Evolutionary conservation across 1,140 invertebrate genomes (phyloP).

Genomic region (Cotesia glomerata): DNA sequence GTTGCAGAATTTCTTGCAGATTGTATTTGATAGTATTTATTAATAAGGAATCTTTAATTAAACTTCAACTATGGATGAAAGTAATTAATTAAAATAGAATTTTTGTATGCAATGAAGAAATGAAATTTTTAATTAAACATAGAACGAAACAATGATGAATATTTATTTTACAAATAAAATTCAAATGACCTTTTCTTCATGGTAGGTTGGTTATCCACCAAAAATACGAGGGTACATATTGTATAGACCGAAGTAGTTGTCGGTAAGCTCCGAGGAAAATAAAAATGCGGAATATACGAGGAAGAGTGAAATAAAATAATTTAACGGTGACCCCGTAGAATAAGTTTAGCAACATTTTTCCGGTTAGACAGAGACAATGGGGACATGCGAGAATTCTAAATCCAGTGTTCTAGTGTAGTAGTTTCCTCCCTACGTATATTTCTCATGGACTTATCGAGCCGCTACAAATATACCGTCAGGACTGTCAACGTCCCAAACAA

Average conservation of each 20-base stretch:
- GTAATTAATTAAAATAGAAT: too few relatives aligned
- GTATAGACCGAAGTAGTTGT: background rate
- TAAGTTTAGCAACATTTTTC: slow-evolving; percentile 14
- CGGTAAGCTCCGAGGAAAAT: background rate
- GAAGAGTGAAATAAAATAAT: background rate
- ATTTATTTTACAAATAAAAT: too few relatives aligned
- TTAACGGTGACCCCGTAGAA: background rate
- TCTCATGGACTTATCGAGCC: slow-evolving; percentile 19
- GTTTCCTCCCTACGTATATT: slow-evolving; percentile 3
- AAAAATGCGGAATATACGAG: background rate
- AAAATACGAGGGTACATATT: slow-evolving; percentile 5
- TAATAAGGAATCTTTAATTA: too few relatives aligned
- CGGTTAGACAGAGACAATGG: background rate
- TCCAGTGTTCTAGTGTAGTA: background rate
- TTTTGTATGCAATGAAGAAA: too few relatives aligned
- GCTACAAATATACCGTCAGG: slow-evolving; percentile 6
- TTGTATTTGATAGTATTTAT: too few relatives aligned
- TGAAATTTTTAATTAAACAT: too few relatives aligned
- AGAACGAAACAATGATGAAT: too few relatives aligned
- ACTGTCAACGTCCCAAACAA: slow-evolving; percentile 11
- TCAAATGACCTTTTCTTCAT: slow-evolving; percentile 14
- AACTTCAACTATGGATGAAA: too few relatives aligned
- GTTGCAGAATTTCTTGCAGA: too few relatives aligned
- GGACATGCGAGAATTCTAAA: background rate
- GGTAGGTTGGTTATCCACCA: background rate